Percentiles rank a stretch among this genome's conserved stretches.
Conservation (phyloP, 2,797 vertebrate species). For the Discoglossus pictus region DNA sequence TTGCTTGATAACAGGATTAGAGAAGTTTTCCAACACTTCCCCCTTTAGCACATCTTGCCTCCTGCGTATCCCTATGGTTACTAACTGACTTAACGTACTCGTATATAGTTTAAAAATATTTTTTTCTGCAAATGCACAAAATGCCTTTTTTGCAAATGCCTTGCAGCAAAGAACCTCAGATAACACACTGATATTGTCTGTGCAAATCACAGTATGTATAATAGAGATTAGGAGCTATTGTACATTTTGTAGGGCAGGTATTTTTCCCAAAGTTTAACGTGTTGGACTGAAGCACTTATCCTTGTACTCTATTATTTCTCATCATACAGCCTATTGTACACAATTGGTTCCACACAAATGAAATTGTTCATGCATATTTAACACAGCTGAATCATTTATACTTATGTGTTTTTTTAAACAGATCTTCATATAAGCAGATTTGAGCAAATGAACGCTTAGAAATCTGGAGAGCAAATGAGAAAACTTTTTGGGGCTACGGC, state of each 20-base stretch:
- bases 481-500: too few species aligned
- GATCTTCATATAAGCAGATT: not conserved
- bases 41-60: too few species aligned
- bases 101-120: too few species aligned
- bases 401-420: constrained; percentile 15
- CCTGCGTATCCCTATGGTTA: too few species aligned
- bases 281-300: constrained; percentile 19
- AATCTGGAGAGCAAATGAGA: too few species aligned
- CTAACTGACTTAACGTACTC: too few species aligned
- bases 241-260: constrained; percentile 14
- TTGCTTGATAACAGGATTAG: too few species aligned
- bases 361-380: constrained; percentile 36
- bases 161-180: not conserved
- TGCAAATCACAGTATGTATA: constrained; percentile 8
- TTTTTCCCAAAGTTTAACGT: constrained; percentile 34
- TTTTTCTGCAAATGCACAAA: not conserved
- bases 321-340: constrained; percentile 10
- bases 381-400: constrained; percentile 33
- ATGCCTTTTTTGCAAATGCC: not conserved
- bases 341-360: constrained; percentile 14
- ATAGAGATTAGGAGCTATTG: constrained; percentile 28
- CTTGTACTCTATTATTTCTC: constrained; percentile 27
- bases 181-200: not conserved
- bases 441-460: constrained; percentile 1
- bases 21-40: too few species aligned